A percentile compares a stretch with the other conserved stretches of the same genome.
These are phyloP conservation scores for Physeter macrocephalus DNA, from an alignment of 2,113 vertebrate species.

Conservation along the genomic window DNA sequence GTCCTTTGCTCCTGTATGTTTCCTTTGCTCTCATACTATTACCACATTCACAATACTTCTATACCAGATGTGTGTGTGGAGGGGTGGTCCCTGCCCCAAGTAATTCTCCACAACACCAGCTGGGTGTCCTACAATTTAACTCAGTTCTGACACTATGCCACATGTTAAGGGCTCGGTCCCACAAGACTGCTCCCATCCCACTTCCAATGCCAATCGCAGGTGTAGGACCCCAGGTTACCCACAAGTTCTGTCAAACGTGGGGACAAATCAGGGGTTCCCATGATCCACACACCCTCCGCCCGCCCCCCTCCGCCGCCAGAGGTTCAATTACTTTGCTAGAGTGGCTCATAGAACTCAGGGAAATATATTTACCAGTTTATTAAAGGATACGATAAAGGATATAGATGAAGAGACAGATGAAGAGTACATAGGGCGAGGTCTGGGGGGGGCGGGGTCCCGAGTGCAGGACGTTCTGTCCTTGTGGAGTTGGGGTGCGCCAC, in stretches of 20 bases:
- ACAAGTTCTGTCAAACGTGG: background rate
- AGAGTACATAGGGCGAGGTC: accelerated
- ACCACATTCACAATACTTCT: background rate
- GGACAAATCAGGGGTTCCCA: background rate
- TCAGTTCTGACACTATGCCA: background rate
- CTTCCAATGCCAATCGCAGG: background rate
- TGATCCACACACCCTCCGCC: too few relatives aligned
- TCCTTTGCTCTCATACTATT: background rate
- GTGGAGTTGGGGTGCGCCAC: background rate
- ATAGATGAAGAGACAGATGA: background rate
- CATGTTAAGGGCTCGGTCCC: background rate
- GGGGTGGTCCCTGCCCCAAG: background rate
- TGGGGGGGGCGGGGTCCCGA: background rate
- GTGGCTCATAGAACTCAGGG: background rate
- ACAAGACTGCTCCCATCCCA: background rate
- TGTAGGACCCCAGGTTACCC: too few relatives aligned
- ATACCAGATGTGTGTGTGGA: background rate
- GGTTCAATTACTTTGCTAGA: background rate
- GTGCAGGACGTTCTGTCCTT: background rate
- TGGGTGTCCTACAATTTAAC: background rate
- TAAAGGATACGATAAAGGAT: background rate
- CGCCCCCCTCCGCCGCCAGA: too few relatives aligned
- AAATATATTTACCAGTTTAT: background rate
- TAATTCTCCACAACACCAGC: background rate
- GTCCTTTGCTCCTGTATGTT: background rate